A percentile compares a stretch with the other conserved stretches of the same genome.
These are phyloP conservation scores for Vireo griseus DNA, from an alignment of 2,797 vertebrate species.

Conservation along the genomic window DNA sequence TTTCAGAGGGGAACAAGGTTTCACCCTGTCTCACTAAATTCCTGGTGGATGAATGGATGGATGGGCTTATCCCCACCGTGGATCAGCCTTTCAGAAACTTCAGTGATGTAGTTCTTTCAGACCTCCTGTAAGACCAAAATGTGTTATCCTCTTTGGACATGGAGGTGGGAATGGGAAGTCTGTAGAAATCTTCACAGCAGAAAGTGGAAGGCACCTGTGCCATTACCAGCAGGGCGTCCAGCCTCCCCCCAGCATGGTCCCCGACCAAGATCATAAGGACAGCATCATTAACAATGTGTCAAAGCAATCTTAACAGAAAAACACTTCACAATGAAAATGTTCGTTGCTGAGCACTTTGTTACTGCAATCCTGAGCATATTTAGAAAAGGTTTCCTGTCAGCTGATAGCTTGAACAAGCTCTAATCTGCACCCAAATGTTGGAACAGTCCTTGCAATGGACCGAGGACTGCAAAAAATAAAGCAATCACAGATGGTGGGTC, in stretches of 20 bases:
- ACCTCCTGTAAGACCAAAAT: neutral
- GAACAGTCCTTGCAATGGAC: neutral
- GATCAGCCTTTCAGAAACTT: neutral
- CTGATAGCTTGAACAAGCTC: neutral
- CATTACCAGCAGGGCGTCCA: fast-evolving
- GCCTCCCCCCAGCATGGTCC: neutral
- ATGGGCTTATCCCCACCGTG: fast-evolving
- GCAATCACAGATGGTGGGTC: neutral
- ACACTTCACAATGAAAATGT: neutral
- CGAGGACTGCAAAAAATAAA: neutral
- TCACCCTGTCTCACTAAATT: neutral
- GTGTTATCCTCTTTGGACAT: neutral
- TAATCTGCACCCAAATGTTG: neutral
- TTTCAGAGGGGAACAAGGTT: neutral
- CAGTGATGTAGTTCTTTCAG: neutral
- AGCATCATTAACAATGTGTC: neutral
- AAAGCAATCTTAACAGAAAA: neutral
- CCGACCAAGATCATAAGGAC: neutral
- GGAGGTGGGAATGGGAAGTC: neutral
- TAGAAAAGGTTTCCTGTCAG: neutral
- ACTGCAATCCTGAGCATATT: neutral
- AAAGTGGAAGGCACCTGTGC: neutral
- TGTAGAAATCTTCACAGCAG: neutral
- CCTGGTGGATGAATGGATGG: neutral
- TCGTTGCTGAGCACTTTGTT: neutral